Evolutionary conservation across 2,888 invertebrate species (phyloP).

Genomic region (Lasioglossum malachurum): DNA sequence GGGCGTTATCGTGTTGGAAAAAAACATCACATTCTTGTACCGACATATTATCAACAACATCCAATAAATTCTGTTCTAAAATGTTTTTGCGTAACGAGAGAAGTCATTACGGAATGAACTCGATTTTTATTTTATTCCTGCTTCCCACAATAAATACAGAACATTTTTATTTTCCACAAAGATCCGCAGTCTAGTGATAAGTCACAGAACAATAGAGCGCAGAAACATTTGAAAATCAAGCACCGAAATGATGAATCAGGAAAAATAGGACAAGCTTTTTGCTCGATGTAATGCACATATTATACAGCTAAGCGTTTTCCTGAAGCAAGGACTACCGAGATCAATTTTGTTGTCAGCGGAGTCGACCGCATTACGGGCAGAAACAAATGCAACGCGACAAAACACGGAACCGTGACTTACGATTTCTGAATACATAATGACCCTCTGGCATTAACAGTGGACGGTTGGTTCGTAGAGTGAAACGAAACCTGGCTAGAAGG

Average conservation of each 20-base stretch:
- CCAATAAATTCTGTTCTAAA: too few species aligned
- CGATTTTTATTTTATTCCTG: too few species aligned
- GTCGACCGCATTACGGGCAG: background rate
- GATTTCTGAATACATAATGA: constrained; percentile 6
- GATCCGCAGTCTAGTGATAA: background rate
- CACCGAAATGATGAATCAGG: background rate
- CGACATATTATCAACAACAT: too few species aligned
- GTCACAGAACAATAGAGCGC: background rate
- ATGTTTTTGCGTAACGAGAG: too few species aligned
- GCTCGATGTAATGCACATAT: background rate
- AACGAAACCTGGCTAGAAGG: background rate
- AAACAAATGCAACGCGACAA: constrained; percentile 11
- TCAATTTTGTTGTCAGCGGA: background rate
- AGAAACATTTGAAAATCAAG: background rate
- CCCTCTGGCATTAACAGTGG: background rate
- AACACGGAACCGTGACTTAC: background rate
- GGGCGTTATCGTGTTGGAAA: too few species aligned
- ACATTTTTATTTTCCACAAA: too few species aligned
- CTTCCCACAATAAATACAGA: too few species aligned
- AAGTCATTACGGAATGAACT: too few species aligned
- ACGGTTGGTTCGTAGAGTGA: background rate
- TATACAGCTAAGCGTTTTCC: background rate
- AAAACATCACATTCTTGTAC: too few species aligned
- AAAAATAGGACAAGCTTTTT: background rate
- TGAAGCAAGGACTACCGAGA: background rate